phyloP scores from a whole-genome alignment of 30 jellyfish, hydroid and myxozoan genomes.

The Cassiopea andromeda region DNA sequence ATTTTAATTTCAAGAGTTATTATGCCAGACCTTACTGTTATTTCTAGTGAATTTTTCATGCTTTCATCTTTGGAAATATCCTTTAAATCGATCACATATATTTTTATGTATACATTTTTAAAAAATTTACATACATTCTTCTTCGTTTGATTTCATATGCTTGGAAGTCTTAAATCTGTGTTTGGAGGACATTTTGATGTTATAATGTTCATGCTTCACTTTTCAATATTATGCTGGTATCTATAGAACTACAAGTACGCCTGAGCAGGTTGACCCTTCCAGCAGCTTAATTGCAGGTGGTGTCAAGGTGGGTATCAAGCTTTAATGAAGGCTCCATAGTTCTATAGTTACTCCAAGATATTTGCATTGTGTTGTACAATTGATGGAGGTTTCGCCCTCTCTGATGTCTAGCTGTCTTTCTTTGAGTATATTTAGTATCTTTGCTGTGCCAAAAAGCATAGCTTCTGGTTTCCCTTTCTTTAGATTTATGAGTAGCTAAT shows the following conservation, averaged over 20 bases:
- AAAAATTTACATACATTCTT: slow-evolving; percentile 28
- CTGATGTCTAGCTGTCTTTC: slow-evolving; percentile 34
- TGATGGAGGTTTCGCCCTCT: slow-evolving; percentile 27
- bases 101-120: slow-evolving; percentile 47
- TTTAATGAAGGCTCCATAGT: slow-evolving; percentile 30
- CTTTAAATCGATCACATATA: slow-evolving; percentile 13
- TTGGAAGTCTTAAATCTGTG: slow-evolving; percentile 49
- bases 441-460: background rate
- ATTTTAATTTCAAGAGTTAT: too few species aligned
- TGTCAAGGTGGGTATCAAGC: slow-evolving; percentile 49
- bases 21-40: slow-evolving; percentile 27
- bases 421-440: background rate
- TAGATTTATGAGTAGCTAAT: slow-evolving; percentile 11
- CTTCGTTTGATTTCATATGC: slow-evolving; percentile 46
- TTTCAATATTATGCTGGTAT: slow-evolving; percentile 33
- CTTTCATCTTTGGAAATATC: too few species aligned
- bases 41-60: too few species aligned
- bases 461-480: slow-evolving; percentile 39
- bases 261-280: slow-evolving; percentile 59
- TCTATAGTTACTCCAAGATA: slow-evolving; percentile 24
- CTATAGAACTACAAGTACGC: slow-evolving; percentile 62
- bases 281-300: slow-evolving; percentile 48
- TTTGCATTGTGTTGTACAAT: slow-evolving; percentile 39
- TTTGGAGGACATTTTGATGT: slow-evolving; percentile 45
- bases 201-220: slow-evolving; percentile 34